Evolutionary conservation across 2,888 invertebrate species (phyloP).

Genomic region (Blomia tropicalis): DNA sequence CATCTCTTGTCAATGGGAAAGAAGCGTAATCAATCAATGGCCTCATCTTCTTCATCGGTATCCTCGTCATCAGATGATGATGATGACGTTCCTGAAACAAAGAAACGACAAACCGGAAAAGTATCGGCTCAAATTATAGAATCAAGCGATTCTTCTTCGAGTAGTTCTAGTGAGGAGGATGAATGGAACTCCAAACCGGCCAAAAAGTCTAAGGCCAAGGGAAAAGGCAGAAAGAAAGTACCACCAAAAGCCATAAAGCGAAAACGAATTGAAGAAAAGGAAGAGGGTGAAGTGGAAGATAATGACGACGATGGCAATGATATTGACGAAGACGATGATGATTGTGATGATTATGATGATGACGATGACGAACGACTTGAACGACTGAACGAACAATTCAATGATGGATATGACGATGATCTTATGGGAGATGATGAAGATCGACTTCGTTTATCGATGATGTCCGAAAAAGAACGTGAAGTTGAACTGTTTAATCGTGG

Average conservation of each 20-base stretch:
- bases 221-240: conserved; percentile 1
- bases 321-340: conserved; percentile 22
- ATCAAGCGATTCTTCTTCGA: conserved; percentile 11
- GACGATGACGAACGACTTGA: conserved; percentile 25
- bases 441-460: conserved; percentile 64
- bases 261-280: not conserved
- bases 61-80: conserved; percentile 2
- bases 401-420: conserved; percentile 91
- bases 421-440: conserved; percentile 94
- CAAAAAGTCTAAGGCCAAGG: conserved; percentile 10
- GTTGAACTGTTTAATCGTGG: conserved; percentile 92
- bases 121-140: not conserved
- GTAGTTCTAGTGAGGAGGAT: conserved; percentile 18
- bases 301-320: conserved; percentile 15
- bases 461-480: conserved; percentile 93
- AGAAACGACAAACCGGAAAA: not conserved
- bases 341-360: conserved; percentile 22
- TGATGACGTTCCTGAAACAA: not conserved
- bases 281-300: conserved; percentile 1
- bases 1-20: no score
- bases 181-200: conserved; percentile 24
- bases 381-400: conserved; percentile 51
- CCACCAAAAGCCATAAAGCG: not conserved
- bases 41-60: no score
- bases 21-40: not conserved